Conservation (phyloP, 2,797 vertebrate genomes). For the Betta splendens region DNA sequence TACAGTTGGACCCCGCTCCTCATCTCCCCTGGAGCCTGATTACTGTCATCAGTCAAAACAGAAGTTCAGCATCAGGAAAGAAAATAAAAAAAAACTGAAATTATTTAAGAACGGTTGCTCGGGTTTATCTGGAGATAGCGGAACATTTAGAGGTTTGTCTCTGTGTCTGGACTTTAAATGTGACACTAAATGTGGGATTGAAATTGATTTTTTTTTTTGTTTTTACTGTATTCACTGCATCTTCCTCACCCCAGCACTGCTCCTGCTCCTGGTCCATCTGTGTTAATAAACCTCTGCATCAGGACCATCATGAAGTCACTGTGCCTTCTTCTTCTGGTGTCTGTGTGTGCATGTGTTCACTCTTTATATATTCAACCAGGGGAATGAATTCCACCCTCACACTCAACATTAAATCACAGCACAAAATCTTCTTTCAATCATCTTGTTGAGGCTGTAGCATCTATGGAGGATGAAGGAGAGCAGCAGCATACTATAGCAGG, state of each 20-base stretch:
- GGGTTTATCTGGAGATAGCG: constrained; percentile 4
- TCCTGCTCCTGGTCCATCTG: constrained; percentile 41
- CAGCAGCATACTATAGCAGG: not conserved
- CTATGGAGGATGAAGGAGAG: not conserved
- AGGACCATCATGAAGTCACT: no score
- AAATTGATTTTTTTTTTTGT: constrained; percentile 41
- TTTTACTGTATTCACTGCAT: constrained; percentile 50
- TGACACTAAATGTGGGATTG: constrained; percentile 13
- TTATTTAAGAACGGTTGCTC: not conserved
- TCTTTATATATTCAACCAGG: not conserved
- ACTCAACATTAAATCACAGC: no score
- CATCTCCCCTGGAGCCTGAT: constrained; percentile 18
- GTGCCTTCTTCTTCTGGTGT: constrained; percentile 58
- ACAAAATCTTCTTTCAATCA: no score
- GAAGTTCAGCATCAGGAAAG: constrained; percentile 11
- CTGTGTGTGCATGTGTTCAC: constrained; percentile 6
- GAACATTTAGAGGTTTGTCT: constrained; percentile 16
- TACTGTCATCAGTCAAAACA: constrained; percentile 36
- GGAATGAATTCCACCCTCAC: not conserved
- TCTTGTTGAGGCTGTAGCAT: not conserved
- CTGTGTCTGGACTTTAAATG: constrained; percentile 17
- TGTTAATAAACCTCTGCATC: constrained; percentile 80
- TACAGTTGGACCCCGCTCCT: constrained; percentile 16
- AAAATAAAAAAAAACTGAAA: constrained; percentile 14
- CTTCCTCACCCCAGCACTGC: not conserved